Base-by-base conservation (phyloP, 2,888 invertebrate species). In the Hecatera dysodea region DNA sequence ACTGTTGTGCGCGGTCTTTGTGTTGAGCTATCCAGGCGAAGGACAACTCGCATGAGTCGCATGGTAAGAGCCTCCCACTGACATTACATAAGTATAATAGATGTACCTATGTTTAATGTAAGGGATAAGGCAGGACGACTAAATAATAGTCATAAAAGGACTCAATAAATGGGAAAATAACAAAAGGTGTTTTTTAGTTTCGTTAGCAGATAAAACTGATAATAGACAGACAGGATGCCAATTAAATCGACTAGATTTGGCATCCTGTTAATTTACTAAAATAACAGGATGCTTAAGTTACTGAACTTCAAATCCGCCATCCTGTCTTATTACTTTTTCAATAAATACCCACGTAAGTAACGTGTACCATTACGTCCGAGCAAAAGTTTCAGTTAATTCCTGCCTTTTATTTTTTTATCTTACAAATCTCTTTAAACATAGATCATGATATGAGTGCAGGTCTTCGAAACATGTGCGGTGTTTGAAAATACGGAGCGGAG, bases 1-100 rank as follows among this genome's bases (percentile, higher is more conserved):
- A 42, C 63, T 64, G 17, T 62, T 27, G 27, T 71, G n/a, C 5
- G 24, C n/a, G 11, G n/a, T 27, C 39, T 44, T 62, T 65, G 65
- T 52, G 50, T 57, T 12, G 12, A 36, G 33, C 15, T 8, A 33
- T 36, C 50, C 42, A 36, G 19, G 56, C 22, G 12, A 39, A 39
- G 12, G n/a, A 4, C 29, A 61, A 53, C 17, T 71, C 24, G 39
- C 24, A 33, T 12, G 24, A 22, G 19, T n/a, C 29, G n/a, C 29
- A 39, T 56, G 50, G 29, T 56, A 50, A 56, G 17, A 11, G 22
- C 11, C 15, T 39, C 11, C 12, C 5, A 44, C 44, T 46, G 15
- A 56, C 36, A 27, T 27, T 33, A 24, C 22, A 50, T 17, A 53
- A 2, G 42, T 17, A 29, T 1, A 3, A 44, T 44, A 19, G 7